Evolutionary conservation across 1,140 invertebrate species (phyloP).

Genomic region (Bicyclus anynana): DNA sequence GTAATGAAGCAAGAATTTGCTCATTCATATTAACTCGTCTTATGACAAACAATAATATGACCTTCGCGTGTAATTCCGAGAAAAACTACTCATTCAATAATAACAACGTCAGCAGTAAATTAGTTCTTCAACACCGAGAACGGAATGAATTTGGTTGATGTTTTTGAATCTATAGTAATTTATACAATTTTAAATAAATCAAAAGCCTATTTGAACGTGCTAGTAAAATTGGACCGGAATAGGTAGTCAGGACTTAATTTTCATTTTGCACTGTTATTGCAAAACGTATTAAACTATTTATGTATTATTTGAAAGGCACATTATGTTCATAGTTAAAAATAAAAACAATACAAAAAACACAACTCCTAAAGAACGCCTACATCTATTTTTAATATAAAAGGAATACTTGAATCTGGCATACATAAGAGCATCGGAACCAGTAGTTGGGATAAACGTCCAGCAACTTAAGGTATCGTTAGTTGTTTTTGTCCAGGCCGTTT

Average conservation of each 20-base stretch:
- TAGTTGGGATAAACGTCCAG: conserved; percentile 16
- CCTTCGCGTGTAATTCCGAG: conserved; percentile 43
- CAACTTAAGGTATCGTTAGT: conserved; percentile 6
- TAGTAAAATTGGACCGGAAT: too few species aligned
- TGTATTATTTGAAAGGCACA: too few species aligned
- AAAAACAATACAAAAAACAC: too few species aligned
- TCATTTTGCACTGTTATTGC: too few species aligned
- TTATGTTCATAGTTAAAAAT: too few species aligned
- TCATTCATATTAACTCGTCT: conserved; percentile 38
- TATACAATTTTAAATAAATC: too few species aligned
- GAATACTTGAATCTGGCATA: conserved; percentile 1
- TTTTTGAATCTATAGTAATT: background rate
- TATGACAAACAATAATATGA: conserved; percentile 38
- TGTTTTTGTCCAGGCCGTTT: conserved; percentile 18
- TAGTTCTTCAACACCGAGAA: background rate
- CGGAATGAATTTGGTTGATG: background rate
- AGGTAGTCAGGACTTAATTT: too few species aligned
- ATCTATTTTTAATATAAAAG: background rate
- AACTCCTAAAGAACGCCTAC: too few species aligned
- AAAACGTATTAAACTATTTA: too few species aligned
- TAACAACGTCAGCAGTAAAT: background rate
- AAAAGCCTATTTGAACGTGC: too few species aligned
- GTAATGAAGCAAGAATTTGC: conserved; percentile 50
- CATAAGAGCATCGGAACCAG: too few species aligned
- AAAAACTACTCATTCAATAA: conserved; percentile 18